phyloP scores from a whole-genome alignment of 2,888 invertebrate genomes.

The Acheta domesticus region DNA sequence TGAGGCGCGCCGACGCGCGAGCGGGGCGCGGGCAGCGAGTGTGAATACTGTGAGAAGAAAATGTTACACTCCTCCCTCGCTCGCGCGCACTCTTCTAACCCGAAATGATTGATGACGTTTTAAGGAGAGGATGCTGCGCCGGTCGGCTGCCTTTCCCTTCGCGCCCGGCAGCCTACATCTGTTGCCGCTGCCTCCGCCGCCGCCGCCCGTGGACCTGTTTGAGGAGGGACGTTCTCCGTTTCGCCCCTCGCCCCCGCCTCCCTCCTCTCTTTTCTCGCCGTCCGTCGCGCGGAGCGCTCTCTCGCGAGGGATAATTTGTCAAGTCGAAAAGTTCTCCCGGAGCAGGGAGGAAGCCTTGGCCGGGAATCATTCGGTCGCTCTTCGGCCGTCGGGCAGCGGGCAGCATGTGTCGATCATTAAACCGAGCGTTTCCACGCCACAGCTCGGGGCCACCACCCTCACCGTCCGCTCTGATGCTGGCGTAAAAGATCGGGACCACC shows the following conservation, averaged over 20 bases:
- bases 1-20: not conserved
- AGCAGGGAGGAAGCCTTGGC: not conserved
- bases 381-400: not conserved
- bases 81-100: slow-evolving; percentile 9
- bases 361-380: not conserved
- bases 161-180: too few relatives aligned
- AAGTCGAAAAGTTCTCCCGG: not conserved
- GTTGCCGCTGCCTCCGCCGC: too few relatives aligned
- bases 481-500: too few relatives aligned
- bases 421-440: not conserved
- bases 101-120: slow-evolving; percentile 18
- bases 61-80: not conserved
- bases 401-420: too few relatives aligned
- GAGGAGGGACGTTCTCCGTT: too few relatives aligned
- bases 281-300: not conserved
- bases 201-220: too few relatives aligned
- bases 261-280: not conserved
- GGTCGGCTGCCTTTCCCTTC: not conserved
- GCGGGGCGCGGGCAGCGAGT: not conserved
- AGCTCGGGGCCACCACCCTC: not conserved
- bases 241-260: too few relatives aligned
- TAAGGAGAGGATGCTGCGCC: slow-evolving; percentile 9
- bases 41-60: slow-evolving; percentile 18
- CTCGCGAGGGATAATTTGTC: not conserved
- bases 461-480: not conserved